Evolutionary conservation across 2,113 vertebrate species (phyloP), one percentile per base, ranked within the genome.

Genomic region (Pseudorhombus dupliciocellatus): DNA sequence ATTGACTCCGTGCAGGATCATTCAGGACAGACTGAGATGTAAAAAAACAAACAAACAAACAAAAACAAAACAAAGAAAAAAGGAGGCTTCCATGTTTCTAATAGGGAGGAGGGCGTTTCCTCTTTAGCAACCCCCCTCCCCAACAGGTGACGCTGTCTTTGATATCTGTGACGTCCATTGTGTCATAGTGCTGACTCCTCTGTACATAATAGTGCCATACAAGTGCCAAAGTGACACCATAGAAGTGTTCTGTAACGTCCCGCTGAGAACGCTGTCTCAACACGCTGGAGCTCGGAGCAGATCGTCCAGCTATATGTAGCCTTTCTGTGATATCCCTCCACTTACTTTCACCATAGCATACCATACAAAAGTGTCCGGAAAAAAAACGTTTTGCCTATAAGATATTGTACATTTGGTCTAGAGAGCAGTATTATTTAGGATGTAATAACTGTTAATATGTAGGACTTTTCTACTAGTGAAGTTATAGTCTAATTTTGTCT

Each of bases 171-270:
- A 69, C 15, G 66, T 83, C 79, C 81, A 74, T 67, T 82, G 77
- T 84, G 77, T 89, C 83, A 67, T 86, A 70, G 81, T 85, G 70
- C 74, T 65, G 83, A 86, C 81, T 84, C 72, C 84, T 89, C 79
- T 91, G 87, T 91, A 88, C 68, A 91, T 90, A 89, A 59, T 89
- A 88, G 88, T 88, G 80, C 84, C 86, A 90, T 89, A 75, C 66
- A 91, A 92, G 90, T 92, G 90, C 91, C 91, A 85, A 90, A 91
- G 87, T 91, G 85, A 93, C 85, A 83, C 81, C 83, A 80, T 87
- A 80, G 74, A 87, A 75, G 86, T 90, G 88, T 88, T 89, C 74
- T 81, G 89, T 87, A 80, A 85, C 15, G 66, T 90, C 75, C 72
- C 58, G 70, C 76, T 63, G 87, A 89, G 77, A 74, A 78, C 70